Base-by-base conservation (phyloP, 2,797 vertebrate genomes). In the Enteromius unitaeniatus region DNA sequence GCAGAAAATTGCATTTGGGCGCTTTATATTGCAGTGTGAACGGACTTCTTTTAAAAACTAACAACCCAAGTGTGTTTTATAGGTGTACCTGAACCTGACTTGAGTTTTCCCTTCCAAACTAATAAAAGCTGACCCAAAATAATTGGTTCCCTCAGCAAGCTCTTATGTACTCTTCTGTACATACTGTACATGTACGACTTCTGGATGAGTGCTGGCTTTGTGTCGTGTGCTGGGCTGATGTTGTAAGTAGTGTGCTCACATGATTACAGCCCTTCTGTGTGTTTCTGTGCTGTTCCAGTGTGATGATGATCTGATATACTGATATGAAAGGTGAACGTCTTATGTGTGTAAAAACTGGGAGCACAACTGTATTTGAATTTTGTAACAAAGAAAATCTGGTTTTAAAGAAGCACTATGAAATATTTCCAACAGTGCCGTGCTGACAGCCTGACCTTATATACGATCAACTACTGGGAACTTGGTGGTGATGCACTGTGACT, bases 161-260 rank as follows among this genome's bases (percentile, higher is more conserved):
- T 82, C 9, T 92, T 93, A 45, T 45, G 45, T 93, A 92, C 89
- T 93, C 92, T 89, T 89, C 88, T 94, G 93, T 93, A 94, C 89
- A 93, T 93, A 94, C 84, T 94, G 94, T 93, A 94, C 42, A 93
- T 91, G 88, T 88, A 85, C 53, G n/a, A 26, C 53, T 47, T 51
- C 34, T 45, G 45, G 42, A 40, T 58, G 79, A 84, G 40, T 31
- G 42, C 8, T 75, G 60, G 65, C 73, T 80, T 73, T 81, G 31
- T 78, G 26, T 83, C 26, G 79, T 85, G 53, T 14, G 55, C 62
- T 69, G 62, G 47, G 42, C 72, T 28, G 51, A 79, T 21, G 55
- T 86, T 51, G 64, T 74, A 62, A 69, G 51, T 74, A 23, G 70
- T 31, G n/a, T 28, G 28, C 53, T 72, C 53, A 85, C 58, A 69